Base-by-base conservation (phyloP, 2,888 invertebrate genomes). In the Beris chalybata region DNA sequence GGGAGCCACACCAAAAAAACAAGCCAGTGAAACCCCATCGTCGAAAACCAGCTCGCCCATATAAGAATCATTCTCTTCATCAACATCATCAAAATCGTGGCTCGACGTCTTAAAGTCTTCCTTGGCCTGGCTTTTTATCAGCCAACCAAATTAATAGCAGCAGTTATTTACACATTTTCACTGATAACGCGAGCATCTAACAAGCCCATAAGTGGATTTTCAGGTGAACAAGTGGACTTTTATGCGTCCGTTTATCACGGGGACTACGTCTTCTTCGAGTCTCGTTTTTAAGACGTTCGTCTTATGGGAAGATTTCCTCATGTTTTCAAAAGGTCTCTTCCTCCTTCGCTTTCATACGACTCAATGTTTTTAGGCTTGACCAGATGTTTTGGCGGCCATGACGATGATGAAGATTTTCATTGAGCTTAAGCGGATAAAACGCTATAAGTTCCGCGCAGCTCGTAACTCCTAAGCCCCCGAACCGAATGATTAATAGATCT, bases 121-220 rank as follows among this genome's bases (percentile, higher is more conserved):
- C 32, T 22, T 44, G 30, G 30, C 13, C 45, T 30, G 54, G 53
- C 22, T 45, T 65, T 45, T 68, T 68, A 68, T 68, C 65, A 68
- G 44, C 56, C 55, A 15, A 52, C 65, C 38, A 63, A 68, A 68
- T 68, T 68, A 68, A 68, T 68, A 68, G 68, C 68, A 56, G 67
- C 67, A 68, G 64, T 65, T 68, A 65, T 68, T 68, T 68, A 68
- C 68, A 68, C 65, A 68, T 61, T 56, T 54, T 48, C 53, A 32
- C 56, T 68, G 68, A 68, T 68, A 68, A 68, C 61, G 50, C 54
- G 57, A 57, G 31, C 30, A 65, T 54, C 61, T 56, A 65, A 65
- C 65, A 65, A 58, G 54, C 44, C 55, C 50, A 61, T 68, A 65
- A 68, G 63, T 68, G 68, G 68, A 61, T 65, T 68, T 65, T 65